Percentiles rank a stretch among this genome's conserved stretches.
phyloP scores from a whole-genome alignment of 2,797 vertebrate genomes.

The Scolopax rusticola region DNA sequence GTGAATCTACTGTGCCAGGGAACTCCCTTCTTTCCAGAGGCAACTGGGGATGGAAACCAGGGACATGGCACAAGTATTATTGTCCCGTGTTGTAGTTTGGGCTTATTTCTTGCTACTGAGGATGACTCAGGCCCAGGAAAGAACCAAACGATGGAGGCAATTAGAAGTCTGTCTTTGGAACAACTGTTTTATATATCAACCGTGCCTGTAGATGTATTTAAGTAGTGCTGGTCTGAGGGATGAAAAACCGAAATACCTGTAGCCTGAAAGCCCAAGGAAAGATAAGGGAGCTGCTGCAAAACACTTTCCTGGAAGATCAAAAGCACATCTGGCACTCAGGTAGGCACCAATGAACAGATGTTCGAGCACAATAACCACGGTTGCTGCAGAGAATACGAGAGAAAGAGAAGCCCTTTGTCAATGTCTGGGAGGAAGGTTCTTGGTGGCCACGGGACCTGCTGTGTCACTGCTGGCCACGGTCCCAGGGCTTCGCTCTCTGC shows the following conservation, averaged over 20 bases:
- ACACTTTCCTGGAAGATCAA: background rate
- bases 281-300: background rate
- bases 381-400: background rate
- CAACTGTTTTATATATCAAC: background rate
- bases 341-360: background rate
- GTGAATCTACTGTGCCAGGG: background rate
- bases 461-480: constrained; percentile 14
- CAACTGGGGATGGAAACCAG: background rate
- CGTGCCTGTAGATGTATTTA: background rate
- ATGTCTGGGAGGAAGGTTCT: background rate
- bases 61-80: background rate
- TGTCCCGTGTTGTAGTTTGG: background rate
- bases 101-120: constrained; percentile 16
- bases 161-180: background rate
- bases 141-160: constrained; percentile 15
- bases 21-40: constrained; percentile 4
- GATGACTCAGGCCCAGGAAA: background rate
- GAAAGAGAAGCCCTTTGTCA: background rate
- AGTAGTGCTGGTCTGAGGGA: background rate
- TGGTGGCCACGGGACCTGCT: background rate
- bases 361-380: background rate
- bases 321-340: background rate
- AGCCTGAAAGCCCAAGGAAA: background rate
- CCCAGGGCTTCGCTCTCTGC: background rate
- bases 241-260: background rate